Evolutionary conservation across 2,113 vertebrate species (phyloP).

Genomic region (Peromyscus californicus): DNA sequence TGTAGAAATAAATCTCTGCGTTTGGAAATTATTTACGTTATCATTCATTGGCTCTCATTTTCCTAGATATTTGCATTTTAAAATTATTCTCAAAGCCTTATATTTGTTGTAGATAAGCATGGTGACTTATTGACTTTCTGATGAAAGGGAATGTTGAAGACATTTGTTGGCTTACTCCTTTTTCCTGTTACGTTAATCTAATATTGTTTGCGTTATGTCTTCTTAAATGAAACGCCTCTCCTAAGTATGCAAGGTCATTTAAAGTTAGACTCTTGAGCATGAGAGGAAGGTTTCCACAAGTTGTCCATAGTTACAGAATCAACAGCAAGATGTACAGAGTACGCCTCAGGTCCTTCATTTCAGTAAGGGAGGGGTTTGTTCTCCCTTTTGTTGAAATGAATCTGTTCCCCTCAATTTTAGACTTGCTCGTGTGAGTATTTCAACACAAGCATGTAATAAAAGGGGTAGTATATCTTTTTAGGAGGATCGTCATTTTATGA

Average conservation of each 20-base stretch:
- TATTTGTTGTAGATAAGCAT: slow-evolving; percentile 3
- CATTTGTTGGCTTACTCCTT: background rate
- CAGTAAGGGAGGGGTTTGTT: background rate
- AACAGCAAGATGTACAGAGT: background rate
- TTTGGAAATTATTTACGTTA: slow-evolving; percentile 36
- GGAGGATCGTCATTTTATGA: background rate
- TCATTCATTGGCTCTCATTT: background rate
- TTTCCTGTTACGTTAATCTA: background rate
- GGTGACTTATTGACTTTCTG: background rate
- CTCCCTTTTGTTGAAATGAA: background rate
- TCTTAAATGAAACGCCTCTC: background rate
- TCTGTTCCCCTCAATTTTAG: background rate
- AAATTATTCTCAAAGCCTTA: background rate
- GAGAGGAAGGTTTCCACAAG: background rate
- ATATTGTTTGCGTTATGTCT: background rate
- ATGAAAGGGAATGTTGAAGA: background rate
- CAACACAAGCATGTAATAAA: background rate
- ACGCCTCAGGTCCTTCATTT: background rate
- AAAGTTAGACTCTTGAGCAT: background rate
- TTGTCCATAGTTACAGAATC: background rate
- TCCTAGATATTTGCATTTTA: background rate
- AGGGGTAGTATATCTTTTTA: background rate
- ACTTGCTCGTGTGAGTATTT: background rate
- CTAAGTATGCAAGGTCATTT: background rate
- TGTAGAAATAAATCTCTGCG: background rate